Evolutionary conservation across 2,888 invertebrate genomes (phyloP), one percentile per base, ranked within the genome.

Genomic region (Seladonia tumulorum): DNA sequence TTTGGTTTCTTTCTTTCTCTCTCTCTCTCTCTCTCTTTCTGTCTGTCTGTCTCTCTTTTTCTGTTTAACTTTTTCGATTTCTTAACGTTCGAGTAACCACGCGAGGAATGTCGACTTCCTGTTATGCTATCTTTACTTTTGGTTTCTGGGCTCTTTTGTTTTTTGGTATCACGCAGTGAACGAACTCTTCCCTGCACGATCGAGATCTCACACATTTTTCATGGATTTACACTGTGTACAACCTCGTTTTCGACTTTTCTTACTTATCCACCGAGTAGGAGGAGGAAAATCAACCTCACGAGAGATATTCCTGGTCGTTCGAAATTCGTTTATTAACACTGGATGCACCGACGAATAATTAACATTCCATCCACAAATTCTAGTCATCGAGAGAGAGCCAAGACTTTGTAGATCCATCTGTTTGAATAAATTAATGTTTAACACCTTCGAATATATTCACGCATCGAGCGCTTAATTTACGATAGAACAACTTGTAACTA

Each of bases 51-150:
- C 76, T 81, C 49, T 86, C 83, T 88, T 7, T 29, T 3, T 63
- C 16, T 63, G 18, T 63, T 63, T 84, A 90, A 90, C 88, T 87
- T 79, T 57, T 68, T 87, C 79, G 72, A 79, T 81, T 81, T 86
- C 76, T 85, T 85, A 81, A 57, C 12, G 83, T 79, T 79, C 79
- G 5, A 70, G 22, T 85, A 86, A 77, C 75, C 70, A 12, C 86
- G 86, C 82, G 87, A 88, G 83, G 89, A 89, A 90, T 90, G 88
- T 73, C 71, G 82, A 77, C 83, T 83, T 90, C 87, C 76, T 85
- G 85, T 57, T 90, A 85, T 88, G 85, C 83, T 72, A 81, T 81
- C 82, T 76, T 76, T 87, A 80, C 82, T 78, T 86, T 85, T 90
- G 85, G 83, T 90, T 89, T 87, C 82, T 88, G 82, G 85, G 89